These are phyloP conservation scores for Xiphorhynchus erythropygius DNA, from an alignment of 2,797 vertebrate genomes.

Conservation along the genomic window DNA sequence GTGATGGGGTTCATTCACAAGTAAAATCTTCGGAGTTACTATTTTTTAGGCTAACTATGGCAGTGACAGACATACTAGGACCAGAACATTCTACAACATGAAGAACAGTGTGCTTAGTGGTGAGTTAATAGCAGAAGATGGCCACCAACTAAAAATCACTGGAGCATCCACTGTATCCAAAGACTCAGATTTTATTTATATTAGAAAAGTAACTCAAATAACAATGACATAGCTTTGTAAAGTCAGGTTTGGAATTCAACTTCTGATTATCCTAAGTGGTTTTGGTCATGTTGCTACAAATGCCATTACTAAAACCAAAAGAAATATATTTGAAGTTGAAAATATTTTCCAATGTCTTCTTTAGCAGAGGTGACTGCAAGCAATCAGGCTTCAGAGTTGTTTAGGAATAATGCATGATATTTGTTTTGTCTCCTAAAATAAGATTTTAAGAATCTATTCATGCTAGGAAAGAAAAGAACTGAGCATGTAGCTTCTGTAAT, in stretches of 20 bases:
- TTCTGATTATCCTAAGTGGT: not conserved
- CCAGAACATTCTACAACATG: fast-evolving
- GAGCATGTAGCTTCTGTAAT: not conserved
- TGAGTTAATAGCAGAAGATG: not conserved
- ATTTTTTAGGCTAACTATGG: not conserved
- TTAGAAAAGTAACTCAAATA: not conserved
- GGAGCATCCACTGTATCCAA: not conserved
- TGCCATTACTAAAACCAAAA: not conserved
- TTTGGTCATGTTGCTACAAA: not conserved
- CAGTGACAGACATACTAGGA: not conserved
- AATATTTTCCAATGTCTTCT: not conserved
- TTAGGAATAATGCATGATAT: not conserved
- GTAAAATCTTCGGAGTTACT: not conserved
- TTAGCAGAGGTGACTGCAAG: not conserved
- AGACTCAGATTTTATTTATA: not conserved
- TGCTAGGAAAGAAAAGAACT: not conserved
- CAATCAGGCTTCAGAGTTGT: not conserved
- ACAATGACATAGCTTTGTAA: not conserved
- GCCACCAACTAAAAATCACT: not conserved
- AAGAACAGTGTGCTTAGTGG: not conserved
- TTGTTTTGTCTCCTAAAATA: not conserved
- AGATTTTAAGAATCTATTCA: not conserved
- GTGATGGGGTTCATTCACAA: not conserved
- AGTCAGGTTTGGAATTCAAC: not conserved
- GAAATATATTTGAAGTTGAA: not conserved